Percentiles rank a stretch among this genome's conserved stretches.
These are phyloP conservation scores for Zaprionus ghesquierei DNA, from an alignment of 1,140 invertebrate genomes.

Conservation along the genomic window DNA sequence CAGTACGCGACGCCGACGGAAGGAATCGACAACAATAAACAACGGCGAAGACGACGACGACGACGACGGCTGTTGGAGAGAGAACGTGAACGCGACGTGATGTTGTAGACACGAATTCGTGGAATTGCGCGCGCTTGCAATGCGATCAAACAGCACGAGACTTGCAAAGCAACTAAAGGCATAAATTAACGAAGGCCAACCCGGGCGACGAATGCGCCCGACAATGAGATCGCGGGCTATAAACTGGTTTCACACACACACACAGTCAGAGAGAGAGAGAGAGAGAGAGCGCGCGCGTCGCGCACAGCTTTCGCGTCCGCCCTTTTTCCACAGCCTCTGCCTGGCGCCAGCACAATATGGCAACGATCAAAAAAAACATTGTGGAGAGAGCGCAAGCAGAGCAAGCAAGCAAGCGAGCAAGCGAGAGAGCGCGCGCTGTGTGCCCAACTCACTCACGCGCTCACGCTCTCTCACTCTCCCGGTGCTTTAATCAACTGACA, in stretches of 20 bases:
- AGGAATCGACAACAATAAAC: constrained; percentile 28
- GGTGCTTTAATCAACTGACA: constrained; percentile 57
- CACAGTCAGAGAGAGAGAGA: background rate
- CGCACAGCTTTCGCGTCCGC: constrained; percentile 75
- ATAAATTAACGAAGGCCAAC: constrained; percentile 80
- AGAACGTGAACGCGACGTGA: too few species aligned
- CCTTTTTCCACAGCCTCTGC: constrained; percentile 33
- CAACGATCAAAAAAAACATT: constrained; percentile 65
- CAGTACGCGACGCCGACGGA: constrained; percentile 57
- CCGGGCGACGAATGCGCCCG: constrained; percentile 59
- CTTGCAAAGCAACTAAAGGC: constrained; percentile 81
- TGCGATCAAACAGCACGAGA: constrained; percentile 81
- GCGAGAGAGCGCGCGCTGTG: constrained; percentile 21
- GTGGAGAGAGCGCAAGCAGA: constrained; percentile 8
- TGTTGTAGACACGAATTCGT: constrained; percentile 43
- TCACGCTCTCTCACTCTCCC: constrained; percentile 12
- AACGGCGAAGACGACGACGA: background rate
- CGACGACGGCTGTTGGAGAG: background rate
- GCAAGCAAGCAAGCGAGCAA: constrained; percentile 16
- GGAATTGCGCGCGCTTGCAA: constrained; percentile 72
- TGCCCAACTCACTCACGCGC: background rate
- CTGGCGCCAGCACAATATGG: constrained; percentile 68
- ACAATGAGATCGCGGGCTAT: constrained; percentile 68
- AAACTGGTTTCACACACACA: constrained; percentile 63
- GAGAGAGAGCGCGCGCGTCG: constrained; percentile 29